Conservation (phyloP, 2,888 invertebrate species). For the Folsomia manolachei region DNA sequence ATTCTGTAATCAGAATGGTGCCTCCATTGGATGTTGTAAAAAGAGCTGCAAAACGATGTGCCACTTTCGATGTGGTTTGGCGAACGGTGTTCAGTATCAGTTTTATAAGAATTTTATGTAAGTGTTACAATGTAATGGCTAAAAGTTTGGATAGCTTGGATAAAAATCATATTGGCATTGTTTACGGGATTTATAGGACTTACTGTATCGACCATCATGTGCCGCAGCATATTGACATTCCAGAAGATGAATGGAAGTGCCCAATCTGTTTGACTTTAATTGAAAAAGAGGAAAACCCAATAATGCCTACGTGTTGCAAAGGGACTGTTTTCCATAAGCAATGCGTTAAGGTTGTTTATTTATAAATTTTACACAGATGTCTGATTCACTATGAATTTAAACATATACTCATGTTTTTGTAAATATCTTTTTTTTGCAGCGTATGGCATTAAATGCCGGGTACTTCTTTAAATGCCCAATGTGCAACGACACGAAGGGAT, state of each 20-base stretch:
- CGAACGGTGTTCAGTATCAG: constrained; percentile 64
- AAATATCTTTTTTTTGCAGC: constrained; percentile 56
- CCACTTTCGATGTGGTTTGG: constrained; percentile 72
- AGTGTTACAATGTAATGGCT: constrained; percentile 11
- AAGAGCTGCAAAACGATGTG: constrained; percentile 65
- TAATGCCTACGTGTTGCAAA: constrained; percentile 67
- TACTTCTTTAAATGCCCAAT: constrained; percentile 82
- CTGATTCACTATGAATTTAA: constrained; percentile 9
- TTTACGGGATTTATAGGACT: constrained; percentile 54
- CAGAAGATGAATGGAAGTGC: constrained; percentile 30
- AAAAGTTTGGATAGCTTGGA: not conserved
- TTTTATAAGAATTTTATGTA: constrained; percentile 63
- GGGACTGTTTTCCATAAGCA: constrained; percentile 72
- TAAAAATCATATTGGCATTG: not conserved
- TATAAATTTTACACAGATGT: constrained; percentile 1
- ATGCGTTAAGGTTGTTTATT: constrained; percentile 64
- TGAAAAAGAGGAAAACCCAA: constrained; percentile 51
- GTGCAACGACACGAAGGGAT: constrained; percentile 69
- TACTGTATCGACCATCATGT: constrained; percentile 65
- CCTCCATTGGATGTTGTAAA: constrained; percentile 70
- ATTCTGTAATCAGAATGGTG: constrained; percentile 65
- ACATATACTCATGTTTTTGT: constrained; percentile 3
- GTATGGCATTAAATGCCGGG: constrained; percentile 71
- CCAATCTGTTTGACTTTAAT: constrained; percentile 34
- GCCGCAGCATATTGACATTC: constrained; percentile 56